Evolutionary conservation across 2,113 vertebrate species (phyloP).

Genomic region (Halcyon malimbica): DNA sequence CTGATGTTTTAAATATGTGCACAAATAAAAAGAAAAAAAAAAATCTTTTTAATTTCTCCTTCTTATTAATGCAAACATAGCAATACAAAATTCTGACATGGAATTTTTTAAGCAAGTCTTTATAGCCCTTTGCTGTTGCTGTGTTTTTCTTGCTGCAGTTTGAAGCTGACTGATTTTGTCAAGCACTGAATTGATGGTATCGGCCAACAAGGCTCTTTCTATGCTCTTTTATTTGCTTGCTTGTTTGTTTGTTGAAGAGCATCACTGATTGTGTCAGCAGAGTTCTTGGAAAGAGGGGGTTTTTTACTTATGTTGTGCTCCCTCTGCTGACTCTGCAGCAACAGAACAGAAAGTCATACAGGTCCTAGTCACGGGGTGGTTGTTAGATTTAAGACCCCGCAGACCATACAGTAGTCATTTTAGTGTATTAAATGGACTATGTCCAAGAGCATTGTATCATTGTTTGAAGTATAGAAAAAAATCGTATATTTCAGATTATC

Average conservation of each 20-base stretch:
- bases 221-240: not conserved
- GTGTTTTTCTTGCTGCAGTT: not conserved
- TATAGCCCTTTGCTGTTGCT: not conserved
- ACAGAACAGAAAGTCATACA: not conserved
- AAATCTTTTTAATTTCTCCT: not conserved
- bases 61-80: not conserved
- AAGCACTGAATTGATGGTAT: not conserved
- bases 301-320: slow-evolving; percentile 58
- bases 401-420: not conserved
- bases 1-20: not conserved
- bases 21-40: not conserved
- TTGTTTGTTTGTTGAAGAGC: slow-evolving; percentile 8
- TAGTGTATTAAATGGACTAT: not conserved
- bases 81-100: not conserved
- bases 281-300: slow-evolving; percentile 14
- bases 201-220: not conserved
- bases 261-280: not conserved
- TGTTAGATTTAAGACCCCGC: not conserved
- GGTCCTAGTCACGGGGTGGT: not conserved
- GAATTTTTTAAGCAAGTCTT: not conserved
- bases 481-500: not conserved
- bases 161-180: not conserved
- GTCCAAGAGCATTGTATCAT: not conserved
- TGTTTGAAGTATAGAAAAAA: not conserved
- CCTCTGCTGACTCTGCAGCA: slow-evolving; percentile 67